Evolutionary conservation across 2,888 invertebrate species (phyloP), one percentile per base, ranked within the genome.

Genomic region (Sarcophaga caerulescens): DNA sequence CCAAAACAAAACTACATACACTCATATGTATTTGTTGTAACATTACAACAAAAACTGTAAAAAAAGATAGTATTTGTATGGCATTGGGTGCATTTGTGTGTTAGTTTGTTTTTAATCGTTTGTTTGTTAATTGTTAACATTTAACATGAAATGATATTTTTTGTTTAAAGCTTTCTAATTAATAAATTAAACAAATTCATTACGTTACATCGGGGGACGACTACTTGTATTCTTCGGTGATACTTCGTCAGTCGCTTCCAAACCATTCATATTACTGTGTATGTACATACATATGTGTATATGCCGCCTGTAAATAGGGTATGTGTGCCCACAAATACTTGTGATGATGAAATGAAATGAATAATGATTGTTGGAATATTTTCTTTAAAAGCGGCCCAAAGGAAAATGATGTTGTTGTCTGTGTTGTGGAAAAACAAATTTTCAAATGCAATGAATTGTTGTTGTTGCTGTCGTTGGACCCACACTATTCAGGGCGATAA

Each of bases 331-430:
- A 44, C 66, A 35, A 45, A n/a, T 19, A 66, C 19, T 35, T 19
- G 25, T 14, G 11, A 17, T 71, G 12, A 35, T 35, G 25, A 25
- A 25, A 25, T 14, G 47, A 47, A 47, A 47, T 47, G 79, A 86
- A 81, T 83, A 86, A 86, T 86, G 85, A 86, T 86, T 80, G 80
- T 86, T 83, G 83, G 85, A 86, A 86, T 4, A 81, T 74, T 81
- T 80, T 80, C 80, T 23, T 5, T 35, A 35, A 35, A 52, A 52
- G 17, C 52, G 52, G 17, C 45, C 57, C 19, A 76, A 76, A 68
- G 6, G 60, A 60, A 14, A 21, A 69, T 47, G 44, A n/a, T 68
- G 73, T 62, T 69, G 23, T 60, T 68, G 75, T 83, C 3, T 52
- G 52, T 52, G 2, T 2, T 25, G 35, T 35, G 35, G 35, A 35